Evolutionary conservation across 2,888 invertebrate species (phyloP), one percentile per base, ranked within the genome.

Genomic region (Lycaena phlaeas): DNA sequence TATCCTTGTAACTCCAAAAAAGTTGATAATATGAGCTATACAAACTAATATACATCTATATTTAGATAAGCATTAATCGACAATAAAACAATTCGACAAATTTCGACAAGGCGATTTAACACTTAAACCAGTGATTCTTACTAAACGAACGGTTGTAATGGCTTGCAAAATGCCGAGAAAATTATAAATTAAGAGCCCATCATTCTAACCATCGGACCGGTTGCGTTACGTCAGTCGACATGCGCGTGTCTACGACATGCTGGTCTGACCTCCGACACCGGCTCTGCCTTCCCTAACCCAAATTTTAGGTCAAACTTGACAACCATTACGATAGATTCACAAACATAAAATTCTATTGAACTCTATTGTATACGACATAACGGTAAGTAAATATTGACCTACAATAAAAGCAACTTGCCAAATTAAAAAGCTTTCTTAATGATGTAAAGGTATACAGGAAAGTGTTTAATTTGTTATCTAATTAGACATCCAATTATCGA

Each of bases 261-360:
- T 54, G 54, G 59, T 53, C 22, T 71, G 70, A 79, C 75, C 79
- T 68, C 62, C 59, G 73, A 66, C 71, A 63, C 61, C 54, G 30
- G 29, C 49, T 56, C 59, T 59, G 56, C 62, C 69, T 70, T 68
- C 66, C 59, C 64, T 57, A 57, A 47, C 49, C 57, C 52, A 59
- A 44, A 55, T 70, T 69, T 69, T 64, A 52, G 68, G 68, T 65
- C 64, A 65, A 57, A 56, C 50, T 60, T 53, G 53, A 57, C 50
- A 37, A 43, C 31, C 38, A 42, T 50, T 48, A 45, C 49, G 51
- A 50, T 51, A 47, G 43, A 28, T 27, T 34, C 12, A 26, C 27
- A 49, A 41, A 18, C 18, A 22, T n/a, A n/a, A n/a, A n/a, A 22
- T 5, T 22, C 22, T 6, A 22, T 22, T 22, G 22, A 22, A 22